Conservation (phyloP, 2,888 invertebrate genomes). For the Pantelozetes paolii region DNA sequence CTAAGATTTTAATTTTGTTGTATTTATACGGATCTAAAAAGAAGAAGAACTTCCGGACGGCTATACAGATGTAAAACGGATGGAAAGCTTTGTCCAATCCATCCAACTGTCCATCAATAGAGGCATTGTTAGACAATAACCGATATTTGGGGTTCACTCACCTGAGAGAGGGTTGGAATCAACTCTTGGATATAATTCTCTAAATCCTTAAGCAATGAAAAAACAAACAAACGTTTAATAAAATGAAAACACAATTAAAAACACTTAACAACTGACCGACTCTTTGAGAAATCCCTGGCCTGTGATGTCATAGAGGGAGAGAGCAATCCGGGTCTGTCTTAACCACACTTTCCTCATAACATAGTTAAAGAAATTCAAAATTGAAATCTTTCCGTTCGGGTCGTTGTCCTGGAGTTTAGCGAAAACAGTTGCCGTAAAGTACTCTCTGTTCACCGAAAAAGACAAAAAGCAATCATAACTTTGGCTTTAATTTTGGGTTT, state of each 20-base stretch:
- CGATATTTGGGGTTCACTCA: slow-evolving; percentile 40
- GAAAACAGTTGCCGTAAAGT: slow-evolving; percentile 80
- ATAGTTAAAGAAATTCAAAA: slow-evolving; percentile 87
- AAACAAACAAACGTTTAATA: slow-evolving; percentile 32
- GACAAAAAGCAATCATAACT: not conserved
- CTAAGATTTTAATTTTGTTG: slow-evolving; percentile 81
- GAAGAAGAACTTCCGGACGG: slow-evolving; percentile 91
- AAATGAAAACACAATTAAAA: not conserved
- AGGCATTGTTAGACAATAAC: not conserved
- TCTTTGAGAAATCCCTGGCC: slow-evolving; percentile 86
- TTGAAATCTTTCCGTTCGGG: slow-evolving; percentile 77
- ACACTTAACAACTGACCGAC: slow-evolving; percentile 59
- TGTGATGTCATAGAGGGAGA: slow-evolving; percentile 85
- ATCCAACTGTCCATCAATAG: slow-evolving; percentile 58
- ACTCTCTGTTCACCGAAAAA: slow-evolving; percentile 51
- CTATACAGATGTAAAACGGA: slow-evolving; percentile 92
- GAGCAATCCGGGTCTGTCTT: slow-evolving; percentile 86
- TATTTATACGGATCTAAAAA: slow-evolving; percentile 85
- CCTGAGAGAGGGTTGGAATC: slow-evolving; percentile 81
- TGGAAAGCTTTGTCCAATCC: slow-evolving; percentile 88
- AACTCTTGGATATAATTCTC: slow-evolving; percentile 91
- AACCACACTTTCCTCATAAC: slow-evolving; percentile 93
- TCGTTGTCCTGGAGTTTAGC: slow-evolving; percentile 75
- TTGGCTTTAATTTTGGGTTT: not conserved
- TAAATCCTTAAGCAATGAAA: slow-evolving; percentile 64